Conservation (phyloP, 2,113 vertebrate species). For the Brevimyrus niger region DNA sequence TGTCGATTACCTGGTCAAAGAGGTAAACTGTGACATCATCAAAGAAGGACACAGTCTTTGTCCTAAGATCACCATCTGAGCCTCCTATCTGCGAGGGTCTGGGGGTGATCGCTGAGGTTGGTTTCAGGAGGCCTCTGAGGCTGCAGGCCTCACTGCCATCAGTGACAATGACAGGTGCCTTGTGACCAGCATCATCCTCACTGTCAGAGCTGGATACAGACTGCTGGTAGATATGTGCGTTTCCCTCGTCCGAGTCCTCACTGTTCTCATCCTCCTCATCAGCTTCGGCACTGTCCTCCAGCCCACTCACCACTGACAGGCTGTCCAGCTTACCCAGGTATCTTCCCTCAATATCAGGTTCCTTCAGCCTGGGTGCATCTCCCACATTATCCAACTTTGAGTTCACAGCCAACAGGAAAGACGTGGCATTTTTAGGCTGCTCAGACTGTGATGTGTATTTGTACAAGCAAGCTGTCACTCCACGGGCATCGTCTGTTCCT, state of each 20-base stretch:
- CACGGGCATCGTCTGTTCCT: slow-evolving; percentile 23
- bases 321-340: slow-evolving; percentile 75
- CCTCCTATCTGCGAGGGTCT: background rate
- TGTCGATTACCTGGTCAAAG: slow-evolving; percentile 75
- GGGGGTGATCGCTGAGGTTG: background rate
- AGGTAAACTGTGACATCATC: slow-evolving; percentile 80
- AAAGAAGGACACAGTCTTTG: slow-evolving; percentile 77
- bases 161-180: slow-evolving; percentile 61
- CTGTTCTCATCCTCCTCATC: slow-evolving; percentile 62
- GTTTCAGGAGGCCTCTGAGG: slow-evolving; percentile 65
- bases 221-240: slow-evolving; percentile 62
- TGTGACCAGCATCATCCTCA: slow-evolving; percentile 55
- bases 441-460: background rate
- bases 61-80: slow-evolving; percentile 42
- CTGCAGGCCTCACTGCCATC: slow-evolving; percentile 57
- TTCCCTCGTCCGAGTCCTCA: slow-evolving; percentile 64
- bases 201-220: slow-evolving; percentile 72
- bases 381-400: slow-evolving; percentile 38
- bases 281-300: slow-evolving; percentile 66
- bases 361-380: slow-evolving; percentile 77
- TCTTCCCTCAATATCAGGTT: slow-evolving; percentile 85
- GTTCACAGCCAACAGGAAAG: slow-evolving; percentile 15
- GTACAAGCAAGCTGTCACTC: slow-evolving; percentile 14
- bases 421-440: background rate
- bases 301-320: slow-evolving; percentile 44